Evolutionary conservation across 2,113 vertebrate genomes (phyloP), one percentile per base, ranked within the genome.

Genomic region (Dunckerocampus dactyliophorus): DNA sequence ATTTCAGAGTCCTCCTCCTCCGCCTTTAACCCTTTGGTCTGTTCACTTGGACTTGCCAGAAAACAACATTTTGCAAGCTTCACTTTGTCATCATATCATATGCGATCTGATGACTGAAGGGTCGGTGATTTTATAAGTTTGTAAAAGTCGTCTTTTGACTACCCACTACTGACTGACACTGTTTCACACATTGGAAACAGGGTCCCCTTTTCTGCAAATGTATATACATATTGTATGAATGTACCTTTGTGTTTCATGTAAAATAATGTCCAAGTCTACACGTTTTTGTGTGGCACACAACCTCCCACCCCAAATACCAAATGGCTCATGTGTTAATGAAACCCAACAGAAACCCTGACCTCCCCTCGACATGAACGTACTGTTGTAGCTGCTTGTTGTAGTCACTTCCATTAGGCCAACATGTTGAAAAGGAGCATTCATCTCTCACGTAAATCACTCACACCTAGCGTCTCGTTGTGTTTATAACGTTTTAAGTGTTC

Each of bases 21-120:
- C 53, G 71, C 66, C 65, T 78, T 73, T 59, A 56, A 80, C 58
- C 73, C 67, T 8, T 15, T 39, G 4, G 15, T 21, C 21, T 65
- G 63, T 76, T 80, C 70, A 51, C 75, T 78, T 60, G 75, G 19
- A 59, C 47, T 63, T 72, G 47, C 56, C 1, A 1, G 51, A 58
- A 58, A 59, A 75, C 47, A 56, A 42, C 34, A 56, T 37, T 37
- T 12, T 9, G 16, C 10, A 19, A 11, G 16, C 16, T 34, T 54
- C 31, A 54, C 8, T 13, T 13, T 37, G 52, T 1, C 4, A 2
- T 19, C 31, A 37, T 13, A 5, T 51, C 13, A 24, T n/a, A 16
- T 55, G 17, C 37, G 10, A 55, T 55, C 28, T 37, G 28, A 37
- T 17, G 24, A 54, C 16, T 37, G 17, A 22, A 13, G 52, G 28